phyloP scores from a whole-genome alignment of 2,888 invertebrate genomes.

The Lottia gigantea region DNA sequence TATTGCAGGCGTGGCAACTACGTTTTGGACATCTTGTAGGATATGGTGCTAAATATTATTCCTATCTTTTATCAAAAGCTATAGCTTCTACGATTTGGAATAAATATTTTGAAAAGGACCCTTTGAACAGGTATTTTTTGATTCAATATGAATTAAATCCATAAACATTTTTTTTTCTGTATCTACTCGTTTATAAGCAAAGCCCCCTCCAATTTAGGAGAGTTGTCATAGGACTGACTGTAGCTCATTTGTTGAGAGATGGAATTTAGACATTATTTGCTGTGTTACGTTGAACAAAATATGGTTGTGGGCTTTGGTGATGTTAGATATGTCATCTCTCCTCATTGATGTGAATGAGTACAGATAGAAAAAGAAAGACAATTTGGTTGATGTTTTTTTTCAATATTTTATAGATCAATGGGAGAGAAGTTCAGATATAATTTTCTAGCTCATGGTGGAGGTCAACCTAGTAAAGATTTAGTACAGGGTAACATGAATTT shows the following conservation, averaged over 20 bases:
- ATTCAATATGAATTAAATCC: too few species aligned
- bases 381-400: slow-evolving; percentile 13
- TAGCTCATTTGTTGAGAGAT: too few species aligned
- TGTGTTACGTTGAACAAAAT: too few species aligned
- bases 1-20: slow-evolving; percentile 87
- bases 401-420: slow-evolving; percentile 72
- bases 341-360: too few species aligned
- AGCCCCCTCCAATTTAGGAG: too few species aligned
- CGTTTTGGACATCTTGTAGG: slow-evolving; percentile 96
- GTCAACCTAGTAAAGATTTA: slow-evolving; percentile 81
- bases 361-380: too few species aligned
- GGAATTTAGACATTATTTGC: too few species aligned
- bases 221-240: too few species aligned
- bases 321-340: too few species aligned
- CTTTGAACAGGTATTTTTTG: slow-evolving; percentile 61
- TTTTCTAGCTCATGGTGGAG: slow-evolving; percentile 88
- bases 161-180: too few species aligned
- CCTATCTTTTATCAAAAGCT: slow-evolving; percentile 94
- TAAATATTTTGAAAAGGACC: slow-evolving; percentile 80
- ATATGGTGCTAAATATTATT: slow-evolving; percentile 98
- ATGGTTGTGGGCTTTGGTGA: too few species aligned
- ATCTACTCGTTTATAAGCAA: too few species aligned
- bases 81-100: slow-evolving; percentile 95
- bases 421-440: slow-evolving; percentile 83
- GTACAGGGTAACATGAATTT: slow-evolving; percentile 71